Evolutionary conservation across 2,797 vertebrate species (phyloP), one percentile per base, ranked within the genome.

Genomic region (Acanthiza pusilla): DNA sequence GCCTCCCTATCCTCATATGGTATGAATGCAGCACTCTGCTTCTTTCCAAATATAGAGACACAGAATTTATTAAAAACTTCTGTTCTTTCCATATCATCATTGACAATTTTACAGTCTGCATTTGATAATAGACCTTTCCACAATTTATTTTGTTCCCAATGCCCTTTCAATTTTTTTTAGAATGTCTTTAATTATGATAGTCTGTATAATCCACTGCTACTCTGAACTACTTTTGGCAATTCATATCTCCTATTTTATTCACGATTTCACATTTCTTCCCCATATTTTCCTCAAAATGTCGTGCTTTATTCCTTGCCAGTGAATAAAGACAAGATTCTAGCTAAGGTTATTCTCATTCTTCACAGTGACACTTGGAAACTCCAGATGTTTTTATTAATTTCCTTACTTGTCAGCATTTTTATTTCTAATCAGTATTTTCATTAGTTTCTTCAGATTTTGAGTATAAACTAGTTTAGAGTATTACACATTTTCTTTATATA

Each of bases 31-130:
- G 30, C 23, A 57, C 15, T 91, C 48, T 85, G 26, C 10, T 78
- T 82, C 75, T 85, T 91, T 79, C 87, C 91, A 93, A 92, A 88
- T 74, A 91, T 73, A 89, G 89, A 78, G 27, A 67, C 36, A 70
- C 3, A 15, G 9, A 36, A 88, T 80, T 93, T 91, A 93, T 89
- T 91, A 74, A 91, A 93, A 96, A 67, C 78, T 85, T 91, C 55
- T 91, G 71, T 55, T 86, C 57, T 38, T 85, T 45, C 26, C 8
- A 2, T 85, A 48, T 47, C 63, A 50, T 76, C 48, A 67, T 7
- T 82, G 38, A 91, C 23, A 85, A 63, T 70, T 93, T 93, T 60
- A 47, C 16, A 89, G 50, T 76, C 63, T 89, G 53, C 16, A 51
- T 63, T 89, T 89, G 18, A 54, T 75, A 93, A 48, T 21, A 30